Percentiles rank a stretch among this genome's conserved stretches.
These are phyloP conservation scores for Zygaena filipendulae DNA, from an alignment of 2,888 invertebrate genomes.

Conservation along the genomic window DNA sequence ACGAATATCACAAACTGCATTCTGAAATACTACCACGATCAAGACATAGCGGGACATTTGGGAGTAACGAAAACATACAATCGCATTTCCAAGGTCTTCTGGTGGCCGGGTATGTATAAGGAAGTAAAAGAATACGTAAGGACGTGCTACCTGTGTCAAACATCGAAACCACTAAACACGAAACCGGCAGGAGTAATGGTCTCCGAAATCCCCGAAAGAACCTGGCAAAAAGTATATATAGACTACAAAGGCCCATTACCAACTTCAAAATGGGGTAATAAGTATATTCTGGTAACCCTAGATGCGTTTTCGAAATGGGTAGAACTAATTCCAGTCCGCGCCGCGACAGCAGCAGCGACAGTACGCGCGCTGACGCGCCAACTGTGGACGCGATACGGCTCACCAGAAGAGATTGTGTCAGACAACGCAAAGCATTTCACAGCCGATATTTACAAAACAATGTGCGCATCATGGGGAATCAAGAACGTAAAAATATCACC, in stretches of 20 bases:
- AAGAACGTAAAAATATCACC: slow-evolving; percentile 4
- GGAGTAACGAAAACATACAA: too few relatives aligned
- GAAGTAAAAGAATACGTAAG: too few relatives aligned
- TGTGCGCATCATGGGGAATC: slow-evolving; percentile 5
- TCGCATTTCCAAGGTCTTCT: too few relatives aligned
- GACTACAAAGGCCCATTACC: slow-evolving; percentile 6
- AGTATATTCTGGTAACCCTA: slow-evolving; percentile 4
- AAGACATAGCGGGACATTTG: too few relatives aligned
- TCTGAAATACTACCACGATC: too few relatives aligned
- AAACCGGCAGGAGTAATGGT: too few relatives aligned
- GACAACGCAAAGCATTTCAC: slow-evolving; percentile 8
- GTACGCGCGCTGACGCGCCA: slow-evolving; percentile 2
- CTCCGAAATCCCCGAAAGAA: too few relatives aligned
- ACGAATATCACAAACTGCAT: too few relatives aligned
- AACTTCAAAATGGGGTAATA: slow-evolving; percentile 3
- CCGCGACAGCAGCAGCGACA: slow-evolving; percentile 3
- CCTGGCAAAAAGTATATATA: slow-evolving; percentile 2
- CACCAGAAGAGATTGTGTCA: slow-evolving; percentile 3
- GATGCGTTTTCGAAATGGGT: slow-evolving; percentile 6
- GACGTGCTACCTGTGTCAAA: too few relatives aligned
- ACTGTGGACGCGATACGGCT: slow-evolving; percentile 4
- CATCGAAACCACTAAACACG: too few relatives aligned
- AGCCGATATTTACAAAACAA: slow-evolving; percentile 1
- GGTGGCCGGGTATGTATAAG: too few relatives aligned
- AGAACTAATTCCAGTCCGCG: slow-evolving; percentile 2